phyloP scores from a whole-genome alignment of 1,140 invertebrate species.

The Acromyrmex echinatior region DNA sequence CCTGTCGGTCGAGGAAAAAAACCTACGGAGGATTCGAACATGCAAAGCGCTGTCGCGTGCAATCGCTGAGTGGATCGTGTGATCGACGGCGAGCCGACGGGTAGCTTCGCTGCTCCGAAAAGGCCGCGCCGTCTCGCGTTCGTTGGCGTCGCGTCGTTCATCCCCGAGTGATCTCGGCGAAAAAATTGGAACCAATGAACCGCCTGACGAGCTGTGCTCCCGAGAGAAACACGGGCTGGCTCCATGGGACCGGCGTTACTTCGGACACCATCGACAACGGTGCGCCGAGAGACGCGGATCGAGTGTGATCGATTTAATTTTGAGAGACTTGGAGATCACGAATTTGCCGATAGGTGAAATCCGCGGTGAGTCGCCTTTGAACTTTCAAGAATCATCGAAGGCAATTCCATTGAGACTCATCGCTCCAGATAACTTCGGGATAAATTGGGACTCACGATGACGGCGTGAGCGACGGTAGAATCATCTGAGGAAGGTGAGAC shows the following conservation, averaged over 20 bases:
- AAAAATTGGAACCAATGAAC: slow-evolving; percentile 69
- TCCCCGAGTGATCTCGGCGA: neutral
- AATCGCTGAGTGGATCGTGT: slow-evolving; percentile 39
- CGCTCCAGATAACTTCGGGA: neutral
- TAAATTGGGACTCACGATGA: neutral
- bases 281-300: slow-evolving; percentile 46
- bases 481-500: neutral
- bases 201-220: slow-evolving; percentile 21
- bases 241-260: slow-evolving; percentile 69
- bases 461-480: slow-evolving; percentile 26
- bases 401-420: neutral
- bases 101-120: slow-evolving; percentile 7
- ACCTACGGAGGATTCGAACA: slow-evolving; percentile 1
- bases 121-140: neutral
- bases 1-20: neutral
- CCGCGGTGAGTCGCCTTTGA: neutral
- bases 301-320: slow-evolving; percentile 17
- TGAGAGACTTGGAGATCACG: neutral
- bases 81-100: slow-evolving; percentile 70
- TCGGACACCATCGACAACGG: slow-evolving; percentile 49
- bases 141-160: neutral
- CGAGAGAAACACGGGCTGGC: slow-evolving; percentile 67
- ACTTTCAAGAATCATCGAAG: neutral
- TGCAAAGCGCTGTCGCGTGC: slow-evolving; percentile 36
- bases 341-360: neutral